These are phyloP conservation scores for Notechis scutatus DNA, from an alignment of 2,113 vertebrate genomes.

Conservation along the genomic window DNA sequence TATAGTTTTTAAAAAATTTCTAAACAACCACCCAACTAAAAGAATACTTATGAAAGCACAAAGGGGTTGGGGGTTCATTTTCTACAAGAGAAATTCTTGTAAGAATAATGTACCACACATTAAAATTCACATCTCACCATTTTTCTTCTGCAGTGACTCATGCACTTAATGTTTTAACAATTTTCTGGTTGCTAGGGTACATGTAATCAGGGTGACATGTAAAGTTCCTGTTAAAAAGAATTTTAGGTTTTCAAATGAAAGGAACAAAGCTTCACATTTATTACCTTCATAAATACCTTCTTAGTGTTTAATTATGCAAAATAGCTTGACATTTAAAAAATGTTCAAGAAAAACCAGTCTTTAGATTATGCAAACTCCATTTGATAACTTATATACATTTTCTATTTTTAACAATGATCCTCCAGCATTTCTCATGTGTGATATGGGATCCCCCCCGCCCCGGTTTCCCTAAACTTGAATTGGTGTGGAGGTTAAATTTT, in stretches of 20 bases:
- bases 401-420: constrained; percentile 42
- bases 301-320: constrained; percentile 38
- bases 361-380: constrained; percentile 3
- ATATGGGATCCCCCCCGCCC: not conserved
- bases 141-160: constrained; percentile 31
- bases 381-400: constrained; percentile 23
- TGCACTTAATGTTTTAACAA: constrained; percentile 46
- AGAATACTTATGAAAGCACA: constrained; percentile 6
- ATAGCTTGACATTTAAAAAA: constrained; percentile 45
- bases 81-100: not conserved
- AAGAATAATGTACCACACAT: constrained; percentile 27
- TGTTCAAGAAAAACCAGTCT: constrained; percentile 44
- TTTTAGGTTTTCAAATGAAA: constrained; percentile 28
- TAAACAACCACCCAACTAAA: not conserved
- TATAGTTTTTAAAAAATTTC: not conserved
- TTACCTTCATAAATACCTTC: constrained; percentile 42
- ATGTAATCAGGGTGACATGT: constrained; percentile 48
- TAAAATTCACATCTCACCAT: constrained; percentile 22
- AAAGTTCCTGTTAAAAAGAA: constrained; percentile 47
- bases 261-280: constrained; percentile 24
- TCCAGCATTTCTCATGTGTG: constrained; percentile 21
- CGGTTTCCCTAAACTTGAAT: not conserved
- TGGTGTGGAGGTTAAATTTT: not conserved
- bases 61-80: constrained; percentile 25
- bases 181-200: constrained; percentile 64